Conservation (phyloP, 2,797 vertebrate species). For the Sarcoramphus papa region DNA sequence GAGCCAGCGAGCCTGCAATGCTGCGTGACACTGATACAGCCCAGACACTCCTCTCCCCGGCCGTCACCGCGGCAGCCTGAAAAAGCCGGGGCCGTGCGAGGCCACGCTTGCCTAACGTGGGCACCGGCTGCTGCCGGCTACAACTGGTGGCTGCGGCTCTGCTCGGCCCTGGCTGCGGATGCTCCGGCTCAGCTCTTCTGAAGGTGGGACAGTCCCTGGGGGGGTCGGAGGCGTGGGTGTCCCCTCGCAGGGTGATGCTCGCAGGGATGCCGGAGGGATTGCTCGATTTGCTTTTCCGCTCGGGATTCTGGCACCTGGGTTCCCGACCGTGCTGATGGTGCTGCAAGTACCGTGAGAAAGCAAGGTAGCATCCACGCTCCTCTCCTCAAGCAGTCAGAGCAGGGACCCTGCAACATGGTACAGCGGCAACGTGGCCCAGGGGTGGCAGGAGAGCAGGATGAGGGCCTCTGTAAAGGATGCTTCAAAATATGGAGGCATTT, state of each 20-base stretch:
- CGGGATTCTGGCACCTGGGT: background rate
- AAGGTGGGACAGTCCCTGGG: background rate
- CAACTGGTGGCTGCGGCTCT: background rate
- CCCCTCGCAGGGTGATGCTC: background rate
- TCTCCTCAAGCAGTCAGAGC: background rate
- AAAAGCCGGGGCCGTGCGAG: background rate
- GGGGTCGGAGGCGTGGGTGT: rapidly evolving
- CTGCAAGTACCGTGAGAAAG: background rate
- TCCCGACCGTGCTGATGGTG: rapidly evolving
- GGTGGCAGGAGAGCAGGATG: background rate
- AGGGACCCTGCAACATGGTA: background rate
- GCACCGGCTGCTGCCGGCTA: background rate
- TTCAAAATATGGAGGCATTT: background rate
- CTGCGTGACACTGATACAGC: background rate
- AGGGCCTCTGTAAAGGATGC: background rate
- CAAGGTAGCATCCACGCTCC: rapidly evolving
- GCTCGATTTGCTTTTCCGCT: background rate
- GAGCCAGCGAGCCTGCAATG: background rate
- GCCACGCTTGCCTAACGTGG: background rate
- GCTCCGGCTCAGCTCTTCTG: background rate
- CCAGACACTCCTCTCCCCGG: background rate
- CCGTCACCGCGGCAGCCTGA: background rate
- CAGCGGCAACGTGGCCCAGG: rapidly evolving
- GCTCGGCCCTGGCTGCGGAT: background rate
- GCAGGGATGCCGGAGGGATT: rapidly evolving